A percentile compares a stretch with the other conserved stretches of the same genome.
Conservation (phyloP, 35 echinoderm and acorn worm species). For the Ophiothrix spiculata region DNA sequence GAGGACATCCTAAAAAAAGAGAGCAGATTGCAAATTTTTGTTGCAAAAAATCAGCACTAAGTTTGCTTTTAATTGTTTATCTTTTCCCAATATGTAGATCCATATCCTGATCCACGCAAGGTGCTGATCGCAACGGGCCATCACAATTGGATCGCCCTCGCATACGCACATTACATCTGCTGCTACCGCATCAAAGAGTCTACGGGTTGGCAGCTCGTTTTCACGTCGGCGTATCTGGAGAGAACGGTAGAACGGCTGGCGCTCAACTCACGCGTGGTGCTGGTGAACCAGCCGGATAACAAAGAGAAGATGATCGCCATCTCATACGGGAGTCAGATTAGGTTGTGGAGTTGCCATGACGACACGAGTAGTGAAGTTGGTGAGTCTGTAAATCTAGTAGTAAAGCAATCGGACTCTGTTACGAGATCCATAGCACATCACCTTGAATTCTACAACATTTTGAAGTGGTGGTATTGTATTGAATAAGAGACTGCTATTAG, state of each 20-base stretch:
- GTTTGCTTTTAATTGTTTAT: background rate
- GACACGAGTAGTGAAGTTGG: conserved; percentile 74
- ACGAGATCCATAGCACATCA: no score
- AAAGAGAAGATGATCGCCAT: conserved; percentile 97
- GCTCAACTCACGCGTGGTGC: conserved; percentile 79
- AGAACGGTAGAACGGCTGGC: conserved; percentile 80
- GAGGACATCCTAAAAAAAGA: background rate
- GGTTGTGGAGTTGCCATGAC: conserved; percentile 91
- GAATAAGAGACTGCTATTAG: no score
- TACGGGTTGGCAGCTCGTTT: conserved; percentile 80
- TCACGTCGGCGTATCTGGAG: conserved; percentile 80
- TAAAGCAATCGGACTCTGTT: no score
- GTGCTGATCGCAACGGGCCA: conserved; percentile 76
- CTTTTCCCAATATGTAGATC: no score
- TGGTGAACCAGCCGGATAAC: conserved; percentile 45
- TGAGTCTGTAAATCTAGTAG: no score
- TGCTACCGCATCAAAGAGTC: conserved; percentile 99
- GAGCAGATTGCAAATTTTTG: background rate
- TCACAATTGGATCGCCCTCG: conserved; percentile 93
- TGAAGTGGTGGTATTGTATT: no score
- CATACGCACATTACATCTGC: conserved; percentile 85
- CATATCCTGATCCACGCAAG: conserved; percentile 63
- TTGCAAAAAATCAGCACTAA: background rate
- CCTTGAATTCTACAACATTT: no score
- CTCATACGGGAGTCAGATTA: conserved; percentile 77